Conservation (phyloP, 2,797 vertebrate species). For the Typhlichthys subterraneus region DNA sequence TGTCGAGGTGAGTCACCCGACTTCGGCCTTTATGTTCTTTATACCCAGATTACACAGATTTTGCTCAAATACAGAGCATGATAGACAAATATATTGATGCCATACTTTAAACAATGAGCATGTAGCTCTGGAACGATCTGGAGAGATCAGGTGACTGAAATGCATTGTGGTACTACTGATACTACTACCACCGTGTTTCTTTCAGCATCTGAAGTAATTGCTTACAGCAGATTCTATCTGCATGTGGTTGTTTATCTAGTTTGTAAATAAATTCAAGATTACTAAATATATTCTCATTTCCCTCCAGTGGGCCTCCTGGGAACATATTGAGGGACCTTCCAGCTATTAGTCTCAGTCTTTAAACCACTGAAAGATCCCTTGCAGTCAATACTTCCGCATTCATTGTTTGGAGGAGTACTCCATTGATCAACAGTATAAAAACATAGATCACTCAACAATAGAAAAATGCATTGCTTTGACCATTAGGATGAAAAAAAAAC, state of each 20-base stretch:
- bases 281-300: constrained; percentile 1
- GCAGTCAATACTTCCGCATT: constrained; percentile 48
- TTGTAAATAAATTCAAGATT: constrained; percentile 18
- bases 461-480: constrained; percentile 3
- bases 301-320: constrained; percentile 25
- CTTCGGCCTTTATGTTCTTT: constrained; percentile 54
- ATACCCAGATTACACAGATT: constrained; percentile 44
- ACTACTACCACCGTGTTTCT: background rate
- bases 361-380: constrained; percentile 21
- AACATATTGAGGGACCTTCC: constrained; percentile 21
- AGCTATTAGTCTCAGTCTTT: constrained; percentile 41
- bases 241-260: constrained; percentile 10
- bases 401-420: constrained; percentile 41
- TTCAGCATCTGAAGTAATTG: background rate
- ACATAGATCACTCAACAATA: background rate
- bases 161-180: background rate
- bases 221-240: background rate
- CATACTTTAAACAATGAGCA: constrained; percentile 30
- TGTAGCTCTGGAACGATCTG: constrained; percentile 20
- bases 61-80: constrained; percentile 26
- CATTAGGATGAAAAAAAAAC: background rate
- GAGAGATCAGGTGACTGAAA: constrained; percentile 9
- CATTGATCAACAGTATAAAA: constrained; percentile 35
- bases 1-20: constrained; percentile 30
- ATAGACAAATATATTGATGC: constrained; percentile 39